Percentiles rank a stretch among this genome's conserved stretches.
Conservation (phyloP, 2,888 invertebrate species). For the Furcula furcula region DNA sequence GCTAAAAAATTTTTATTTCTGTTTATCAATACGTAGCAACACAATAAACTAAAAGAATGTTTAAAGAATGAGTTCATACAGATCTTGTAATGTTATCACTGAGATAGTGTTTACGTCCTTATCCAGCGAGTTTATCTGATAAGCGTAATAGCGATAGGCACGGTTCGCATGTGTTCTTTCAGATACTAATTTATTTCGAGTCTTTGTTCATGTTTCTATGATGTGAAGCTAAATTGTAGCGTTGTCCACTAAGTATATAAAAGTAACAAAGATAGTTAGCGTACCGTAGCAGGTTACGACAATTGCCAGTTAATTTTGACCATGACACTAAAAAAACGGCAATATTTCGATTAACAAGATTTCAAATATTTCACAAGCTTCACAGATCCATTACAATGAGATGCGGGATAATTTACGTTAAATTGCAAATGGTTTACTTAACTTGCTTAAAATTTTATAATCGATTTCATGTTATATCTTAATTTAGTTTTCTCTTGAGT, state of each 20-base stretch:
- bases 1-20: no score
- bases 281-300: conserved; percentile 44
- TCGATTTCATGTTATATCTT: background rate
- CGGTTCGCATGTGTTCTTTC: conserved; percentile 29
- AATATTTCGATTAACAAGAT: conserved; percentile 36
- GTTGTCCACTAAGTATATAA: conserved; percentile 6
- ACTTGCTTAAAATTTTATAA: conserved; percentile 2
- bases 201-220: background rate
- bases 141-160: conserved; percentile 31
- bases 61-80: conserved; percentile 46
- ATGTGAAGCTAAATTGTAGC: background rate
- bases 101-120: conserved; percentile 58
- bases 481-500: background rate
- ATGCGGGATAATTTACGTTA: conserved; percentile 15
- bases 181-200: conserved; percentile 7
- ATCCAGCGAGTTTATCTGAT: conserved; percentile 66
- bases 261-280: conserved; percentile 17
- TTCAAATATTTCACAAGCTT: conserved; percentile 48
- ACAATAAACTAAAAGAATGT: conserved; percentile 32
- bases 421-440: conserved; percentile 6
- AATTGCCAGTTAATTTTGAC: conserved; percentile 41
- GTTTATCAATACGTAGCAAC: conserved; percentile 14
- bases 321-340: conserved; percentile 46
- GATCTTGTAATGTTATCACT: conserved; percentile 64
- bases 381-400: conserved; percentile 25